Base-by-base conservation (phyloP, 2,888 invertebrate genomes). In the Sarcophaga carnaria region DNA sequence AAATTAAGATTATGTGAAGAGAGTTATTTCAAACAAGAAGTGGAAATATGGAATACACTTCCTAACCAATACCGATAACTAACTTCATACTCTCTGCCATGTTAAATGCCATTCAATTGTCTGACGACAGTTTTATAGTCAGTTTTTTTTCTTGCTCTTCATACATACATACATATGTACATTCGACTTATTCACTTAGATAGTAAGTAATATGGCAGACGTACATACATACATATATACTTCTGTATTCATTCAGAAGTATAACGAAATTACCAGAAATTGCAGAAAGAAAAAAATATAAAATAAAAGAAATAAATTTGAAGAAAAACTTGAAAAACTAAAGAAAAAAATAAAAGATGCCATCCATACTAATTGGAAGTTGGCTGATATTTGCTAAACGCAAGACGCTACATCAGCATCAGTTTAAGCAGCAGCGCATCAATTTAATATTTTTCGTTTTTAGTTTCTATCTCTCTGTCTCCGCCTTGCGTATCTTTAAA, bases 121-220 rank as follows among this genome's bases (percentile, higher is more conserved):
- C 92, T 92, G 92, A 89, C 90, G 91, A 91, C 91, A 90, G 89
- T 92, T 92, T 92, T 91, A 92, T 92, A 80, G 88, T 74, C 62
- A 49, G 54, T 76, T 63, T 76, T 54, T 60, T 49, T 17, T 66
- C 76, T 79, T 37, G 63, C 37, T 47, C 54, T 62, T 72, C 49
- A 74, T 77, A 54, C 17, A 74, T 77, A 54, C 17, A 47, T 64
- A 60, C 70, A 49, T 14, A n/a, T n/a, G n/a, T n/a, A 49, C 54
- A 54, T 14, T 17, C 4, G 54, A 37, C 37, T 10, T 10, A 37
- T 37, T 37, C 37, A 37, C 10, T 0, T 2, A 37, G 37, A 37
- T 37, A 37, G 37, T 37, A 37, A 37, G 37, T 37, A 37, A 37
- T 37, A 37, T 2, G 2, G 10, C 37, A 6, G 37, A 37, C 6